These are phyloP conservation scores for Drosophila serrata DNA, from an alignment of 1,140 invertebrate species.

Conservation along the genomic window DNA sequence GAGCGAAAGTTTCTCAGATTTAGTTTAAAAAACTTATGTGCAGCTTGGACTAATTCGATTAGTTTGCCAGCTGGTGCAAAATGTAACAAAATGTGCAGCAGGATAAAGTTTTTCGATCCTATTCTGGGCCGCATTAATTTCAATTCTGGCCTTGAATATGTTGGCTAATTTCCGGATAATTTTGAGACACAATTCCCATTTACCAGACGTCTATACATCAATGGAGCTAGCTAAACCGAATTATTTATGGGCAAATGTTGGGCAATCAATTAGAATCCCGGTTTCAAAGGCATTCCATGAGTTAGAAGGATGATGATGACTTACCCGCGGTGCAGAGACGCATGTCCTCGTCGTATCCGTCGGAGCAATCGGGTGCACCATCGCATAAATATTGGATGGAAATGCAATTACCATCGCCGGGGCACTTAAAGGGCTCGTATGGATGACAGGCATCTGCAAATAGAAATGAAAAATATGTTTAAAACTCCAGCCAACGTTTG, in stretches of 20 bases:
- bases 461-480: constrained; percentile 20
- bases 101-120: constrained; percentile 14
- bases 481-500: not conserved
- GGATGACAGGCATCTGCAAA: constrained; percentile 90
- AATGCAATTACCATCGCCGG: constrained; percentile 95
- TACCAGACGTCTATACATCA: not conserved
- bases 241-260: constrained; percentile 37
- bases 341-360: constrained; percentile 93
- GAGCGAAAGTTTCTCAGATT: constrained; percentile 51
- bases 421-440: constrained; percentile 98
- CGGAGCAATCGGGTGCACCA: constrained; percentile 96
- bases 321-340: constrained; percentile 97
- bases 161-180: constrained; percentile 44
- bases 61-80: constrained; percentile 43
- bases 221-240: constrained; percentile 9
- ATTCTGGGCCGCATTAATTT: constrained; percentile 15
- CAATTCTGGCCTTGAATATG: constrained; percentile 30
- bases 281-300: constrained; percentile 8
- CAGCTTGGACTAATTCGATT: constrained; percentile 66
- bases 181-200: constrained; percentile 5
- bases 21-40: constrained; percentile 44
- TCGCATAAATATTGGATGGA: constrained; percentile 98
- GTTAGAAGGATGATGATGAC: constrained; percentile 47
- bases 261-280: constrained; percentile 41
- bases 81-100: constrained; percentile 51